These are phyloP conservation scores for Leucophenga montana DNA, from an alignment of 2,888 invertebrate species.

Conservation along the genomic window DNA sequence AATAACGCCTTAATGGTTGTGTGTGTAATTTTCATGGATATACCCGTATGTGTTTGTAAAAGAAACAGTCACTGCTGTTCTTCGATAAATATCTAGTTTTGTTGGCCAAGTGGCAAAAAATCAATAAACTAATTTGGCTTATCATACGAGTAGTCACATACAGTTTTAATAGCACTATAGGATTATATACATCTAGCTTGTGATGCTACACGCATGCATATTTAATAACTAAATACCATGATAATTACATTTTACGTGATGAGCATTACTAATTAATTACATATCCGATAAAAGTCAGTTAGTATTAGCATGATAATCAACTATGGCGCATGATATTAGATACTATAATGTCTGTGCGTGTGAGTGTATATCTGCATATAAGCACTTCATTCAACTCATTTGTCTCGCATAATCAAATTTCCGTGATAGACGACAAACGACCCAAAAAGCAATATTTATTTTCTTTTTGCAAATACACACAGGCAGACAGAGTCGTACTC, in stretches of 20 bases:
- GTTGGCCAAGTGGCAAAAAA: neutral
- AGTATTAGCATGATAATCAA: too few relatives aligned
- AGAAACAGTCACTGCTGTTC: neutral
- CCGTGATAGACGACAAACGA: neutral
- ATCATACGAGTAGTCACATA: neutral
- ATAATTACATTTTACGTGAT: conserved; percentile 50
- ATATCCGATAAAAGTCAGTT: too few relatives aligned
- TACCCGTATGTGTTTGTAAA: neutral
- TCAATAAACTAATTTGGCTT: neutral
- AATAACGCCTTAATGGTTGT: neutral
- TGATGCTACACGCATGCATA: neutral
- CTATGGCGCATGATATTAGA: neutral
- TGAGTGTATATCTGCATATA: neutral
- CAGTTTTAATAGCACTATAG: neutral
- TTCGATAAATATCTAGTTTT: neutral
- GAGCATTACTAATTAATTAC: conserved; percentile 9
- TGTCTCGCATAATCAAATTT: neutral
- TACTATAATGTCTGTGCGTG: neutral
- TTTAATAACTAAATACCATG: conserved; percentile 19
- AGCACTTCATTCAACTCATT: neutral
- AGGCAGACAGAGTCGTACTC: too few relatives aligned
- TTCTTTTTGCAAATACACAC: neutral
- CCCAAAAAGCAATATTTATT: neutral
- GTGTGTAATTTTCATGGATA: neutral
- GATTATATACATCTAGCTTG: neutral